A percentile compares a stretch with the other conserved stretches of the same genome.
Conservation (phyloP, 2,113 vertebrate species). For the Ophiodon elongatus region DNA sequence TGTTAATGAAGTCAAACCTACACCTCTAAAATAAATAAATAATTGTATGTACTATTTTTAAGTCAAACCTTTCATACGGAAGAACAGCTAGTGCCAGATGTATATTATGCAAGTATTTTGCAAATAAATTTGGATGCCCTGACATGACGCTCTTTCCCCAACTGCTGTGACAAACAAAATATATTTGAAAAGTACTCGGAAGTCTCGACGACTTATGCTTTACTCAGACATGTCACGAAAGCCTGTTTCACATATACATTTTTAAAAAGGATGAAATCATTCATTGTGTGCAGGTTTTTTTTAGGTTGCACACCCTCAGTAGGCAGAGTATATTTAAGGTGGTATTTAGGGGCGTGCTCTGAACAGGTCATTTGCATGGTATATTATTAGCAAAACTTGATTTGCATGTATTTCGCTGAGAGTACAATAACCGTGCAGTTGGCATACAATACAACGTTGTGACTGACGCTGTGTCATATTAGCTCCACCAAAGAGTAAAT, state of each 20-base stretch:
- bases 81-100: not conserved
- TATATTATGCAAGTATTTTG: not conserved
- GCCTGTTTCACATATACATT: not conserved
- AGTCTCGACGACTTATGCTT: not conserved
- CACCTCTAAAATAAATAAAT: not conserved
- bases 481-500: conserved; percentile 14
- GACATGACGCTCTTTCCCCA: not conserved
- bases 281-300: conserved; percentile 13
- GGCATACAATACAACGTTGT: conserved; percentile 30
- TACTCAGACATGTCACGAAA: not conserved
- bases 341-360: conserved; percentile 15
- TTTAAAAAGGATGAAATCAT: conserved; percentile 9
- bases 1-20: not conserved
- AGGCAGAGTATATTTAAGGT: conserved; percentile 1
- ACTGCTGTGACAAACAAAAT: not conserved
- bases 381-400: conserved; percentile 47
- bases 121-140: not conserved
- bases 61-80: not conserved
- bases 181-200: not conserved
- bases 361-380: conserved; percentile 23
- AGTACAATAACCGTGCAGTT: conserved; percentile 27
- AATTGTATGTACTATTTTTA: not conserved
- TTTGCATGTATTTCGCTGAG: conserved; percentile 45
- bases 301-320: not conserved
- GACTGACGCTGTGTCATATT: conserved; percentile 38